Evolutionary conservation across 2,888 invertebrate species (phyloP), one percentile per base, ranked within the genome.

Genomic region (Spicauda simplicius): DNA sequence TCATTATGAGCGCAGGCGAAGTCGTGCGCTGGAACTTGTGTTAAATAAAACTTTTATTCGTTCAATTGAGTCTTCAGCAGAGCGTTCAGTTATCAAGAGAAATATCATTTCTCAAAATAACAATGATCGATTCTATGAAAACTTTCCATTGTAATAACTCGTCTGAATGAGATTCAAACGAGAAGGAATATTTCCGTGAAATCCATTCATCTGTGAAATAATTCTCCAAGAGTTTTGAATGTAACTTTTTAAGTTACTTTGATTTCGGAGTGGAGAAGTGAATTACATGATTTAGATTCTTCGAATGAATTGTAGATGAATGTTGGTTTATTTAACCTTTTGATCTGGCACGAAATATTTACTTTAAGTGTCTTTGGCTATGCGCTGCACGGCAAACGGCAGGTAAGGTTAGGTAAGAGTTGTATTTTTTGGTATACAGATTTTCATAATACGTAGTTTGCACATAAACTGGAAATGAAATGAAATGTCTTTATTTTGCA

Each of bases 111-210:
- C 59, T 54, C 66, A 54, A 54, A 59, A 66, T 55, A 66, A 66
- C 66, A 66, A 66, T 48, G 54, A 54, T 55, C 53, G 53, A 55
- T 66, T 66, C 65, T 45, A 59, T 55, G 65, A 59, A 54, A 66
- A 66, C 59, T 66, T 65, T 65, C 48, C 41, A 65, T 45, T 59
- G 59, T 58, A 66, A 60, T 66, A 66, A 66, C 66, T 66, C 54
- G 45, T 59, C 59, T 60, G 65, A 66, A 66, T 60, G 65, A 60
- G 60, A 66, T 66, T 66, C 48, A 60, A 66, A 60, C 33, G 57
- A 19, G 60, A 66, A 66, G 55, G 60, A 55, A 60, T 55, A 60
- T 66, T 66, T 58, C 59, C 54, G 19, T 66, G 54, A 41, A 65
- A 60, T 19, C 59, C 59, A 66, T 66, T 66, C 65, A 59, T 55